Conservation (phyloP, 2,797 vertebrate genomes). For the Hoplostethus mediterraneus region DNA sequence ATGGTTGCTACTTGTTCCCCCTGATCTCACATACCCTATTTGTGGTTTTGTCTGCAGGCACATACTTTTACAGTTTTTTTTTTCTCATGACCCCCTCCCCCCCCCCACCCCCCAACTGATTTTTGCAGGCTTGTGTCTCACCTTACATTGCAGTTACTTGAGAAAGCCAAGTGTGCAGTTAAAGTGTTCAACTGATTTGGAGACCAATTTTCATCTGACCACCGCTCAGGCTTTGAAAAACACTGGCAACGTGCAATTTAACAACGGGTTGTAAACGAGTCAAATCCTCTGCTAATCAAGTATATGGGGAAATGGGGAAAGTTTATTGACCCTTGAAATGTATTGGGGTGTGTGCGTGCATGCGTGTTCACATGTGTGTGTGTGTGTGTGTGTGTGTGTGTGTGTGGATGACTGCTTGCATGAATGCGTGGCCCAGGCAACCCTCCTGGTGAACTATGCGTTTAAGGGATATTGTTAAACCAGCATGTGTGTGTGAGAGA, state of each 20-base stretch:
- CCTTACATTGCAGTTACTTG: no score
- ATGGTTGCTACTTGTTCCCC: slow-evolving; percentile 17
- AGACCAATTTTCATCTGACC: no score
- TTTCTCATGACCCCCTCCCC: no score
- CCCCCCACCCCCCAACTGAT: no score
- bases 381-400: slow-evolving; percentile 10
- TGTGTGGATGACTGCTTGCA: not conserved
- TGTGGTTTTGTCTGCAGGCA: slow-evolving; percentile 42
- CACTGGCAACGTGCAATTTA: not conserved
- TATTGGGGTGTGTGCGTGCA: slow-evolving; percentile 1
- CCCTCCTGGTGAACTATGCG: not conserved
- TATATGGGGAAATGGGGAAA: slow-evolving; percentile 7
- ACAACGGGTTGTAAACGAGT: slow-evolving; percentile 12
- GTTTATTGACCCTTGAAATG: slow-evolving; percentile 7
- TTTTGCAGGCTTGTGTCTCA: no score
- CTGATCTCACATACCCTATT: slow-evolving; percentile 18
- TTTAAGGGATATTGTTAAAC: not conserved
- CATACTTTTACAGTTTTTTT: slow-evolving; percentile 10
- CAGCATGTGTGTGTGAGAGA: not conserved
- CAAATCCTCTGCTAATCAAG: not conserved
- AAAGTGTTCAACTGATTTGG: no score
- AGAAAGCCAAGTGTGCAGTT: no score
- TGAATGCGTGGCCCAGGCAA: not conserved
- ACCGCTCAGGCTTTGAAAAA: not conserved
- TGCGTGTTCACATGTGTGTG: slow-evolving; percentile 5